A percentile compares a stretch with the other conserved stretches of the same genome.
phyloP scores from a whole-genome alignment of 2,797 vertebrate species.

The Helarctos malayanus region DNA sequence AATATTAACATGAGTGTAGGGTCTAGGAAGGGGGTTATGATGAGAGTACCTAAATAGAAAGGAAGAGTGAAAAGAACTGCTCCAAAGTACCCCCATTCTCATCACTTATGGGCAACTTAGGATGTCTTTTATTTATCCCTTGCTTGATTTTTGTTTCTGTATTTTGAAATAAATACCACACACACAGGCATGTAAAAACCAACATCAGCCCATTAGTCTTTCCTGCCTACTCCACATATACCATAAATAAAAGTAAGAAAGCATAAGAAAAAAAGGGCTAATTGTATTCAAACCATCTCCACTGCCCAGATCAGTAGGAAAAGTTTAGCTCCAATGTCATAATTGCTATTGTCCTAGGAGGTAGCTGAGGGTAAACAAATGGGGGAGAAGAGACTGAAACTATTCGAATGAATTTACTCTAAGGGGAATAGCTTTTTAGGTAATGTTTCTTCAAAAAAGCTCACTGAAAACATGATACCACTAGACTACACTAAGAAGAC shows the following conservation, averaged over 20 bases:
- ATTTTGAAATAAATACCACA: background rate
- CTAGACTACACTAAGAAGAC: background rate
- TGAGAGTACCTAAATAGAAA: background rate
- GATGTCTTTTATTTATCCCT: background rate
- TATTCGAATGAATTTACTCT: background rate
- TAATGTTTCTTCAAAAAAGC: conserved; percentile 47
- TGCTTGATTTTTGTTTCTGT: background rate
- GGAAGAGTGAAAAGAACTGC: background rate
- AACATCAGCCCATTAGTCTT: conserved; percentile 3
- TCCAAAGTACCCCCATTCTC: background rate
- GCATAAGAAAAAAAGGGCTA: conserved; percentile 7
- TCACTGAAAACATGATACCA: background rate
- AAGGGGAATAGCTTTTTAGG: background rate
- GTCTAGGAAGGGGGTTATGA: background rate
- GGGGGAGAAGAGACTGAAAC: background rate
- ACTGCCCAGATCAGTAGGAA: background rate
- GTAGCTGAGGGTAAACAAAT: background rate
- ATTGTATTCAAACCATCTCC: background rate
- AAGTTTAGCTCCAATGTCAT: background rate
- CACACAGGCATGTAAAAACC: background rate
- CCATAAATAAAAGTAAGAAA: background rate
- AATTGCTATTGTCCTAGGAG: background rate
- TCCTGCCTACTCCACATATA: background rate
- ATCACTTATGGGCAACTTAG: background rate
- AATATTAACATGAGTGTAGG: background rate